A percentile compares a stretch with the other conserved stretches of the same genome.
These are phyloP conservation scores for Mya arenaria DNA, from an alignment of 1,140 invertebrate genomes.

Conservation along the genomic window DNA sequence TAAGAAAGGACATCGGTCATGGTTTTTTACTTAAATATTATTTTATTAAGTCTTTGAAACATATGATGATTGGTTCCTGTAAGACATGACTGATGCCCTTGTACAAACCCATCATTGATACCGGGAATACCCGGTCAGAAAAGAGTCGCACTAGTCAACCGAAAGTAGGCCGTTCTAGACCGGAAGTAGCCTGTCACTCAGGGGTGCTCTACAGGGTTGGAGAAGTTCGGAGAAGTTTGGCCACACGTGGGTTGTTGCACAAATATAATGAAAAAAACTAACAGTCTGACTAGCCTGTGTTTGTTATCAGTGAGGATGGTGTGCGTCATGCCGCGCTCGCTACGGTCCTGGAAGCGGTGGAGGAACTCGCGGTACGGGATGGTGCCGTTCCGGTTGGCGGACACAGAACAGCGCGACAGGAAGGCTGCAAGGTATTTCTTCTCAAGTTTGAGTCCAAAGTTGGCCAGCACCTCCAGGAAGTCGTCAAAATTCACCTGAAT, in stretches of 20 bases:
- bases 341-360: slow-evolving; percentile 79
- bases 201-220: neutral
- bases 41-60: no score
- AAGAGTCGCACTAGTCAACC: no score
- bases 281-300: slow-evolving; percentile 75
- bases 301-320: slow-evolving; percentile 78
- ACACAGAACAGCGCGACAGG: slow-evolving; percentile 76
- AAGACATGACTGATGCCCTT: no score
- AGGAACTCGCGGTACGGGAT: slow-evolving; percentile 79
- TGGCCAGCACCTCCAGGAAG: slow-evolving; percentile 74
- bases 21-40: no score
- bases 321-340: slow-evolving; percentile 79
- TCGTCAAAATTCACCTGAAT: slow-evolving; percentile 74
- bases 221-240: no score
- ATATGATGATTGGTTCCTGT: no score
- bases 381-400: slow-evolving; percentile 66
- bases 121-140: no score
- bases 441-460: slow-evolving; percentile 77
- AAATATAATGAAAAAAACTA: slow-evolving; percentile 59
- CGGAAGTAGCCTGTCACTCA: neutral
- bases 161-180: no score
- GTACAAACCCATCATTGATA: no score
- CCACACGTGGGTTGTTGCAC: slow-evolving; percentile 33
- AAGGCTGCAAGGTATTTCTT: slow-evolving; percentile 77
- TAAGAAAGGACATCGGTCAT: no score